A percentile compares a stretch with the other conserved stretches of the same genome.
phyloP scores from a whole-genome alignment of 2,888 invertebrate genomes.

The Reticulitermes lucifugus region DNA sequence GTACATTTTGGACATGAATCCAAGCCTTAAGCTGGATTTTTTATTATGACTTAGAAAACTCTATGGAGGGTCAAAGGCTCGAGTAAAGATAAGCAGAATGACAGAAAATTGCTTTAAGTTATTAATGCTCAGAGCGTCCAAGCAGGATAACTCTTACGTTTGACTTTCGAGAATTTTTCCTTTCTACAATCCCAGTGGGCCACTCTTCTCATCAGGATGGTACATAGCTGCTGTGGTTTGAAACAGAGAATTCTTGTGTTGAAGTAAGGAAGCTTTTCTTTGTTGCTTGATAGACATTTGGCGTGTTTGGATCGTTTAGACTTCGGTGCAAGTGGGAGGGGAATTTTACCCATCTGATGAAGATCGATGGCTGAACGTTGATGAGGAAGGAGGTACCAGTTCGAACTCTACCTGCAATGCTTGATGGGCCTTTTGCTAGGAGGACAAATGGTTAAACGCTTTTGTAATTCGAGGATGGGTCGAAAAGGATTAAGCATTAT shows the following conservation, averaged over 20 bases:
- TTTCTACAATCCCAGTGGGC: no score
- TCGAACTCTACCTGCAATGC: conserved; percentile 11
- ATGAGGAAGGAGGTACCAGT: conserved; percentile 33
- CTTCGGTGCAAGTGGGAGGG: conserved; percentile 11
- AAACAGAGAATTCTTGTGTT: background rate
- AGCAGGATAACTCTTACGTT: no score
- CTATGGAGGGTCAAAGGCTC: no score
- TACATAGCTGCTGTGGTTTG: no score
- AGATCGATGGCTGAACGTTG: conserved; percentile 30
- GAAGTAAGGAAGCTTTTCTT: background rate
- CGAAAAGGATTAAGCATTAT: background rate
- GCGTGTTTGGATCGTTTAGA: conserved; percentile 38
- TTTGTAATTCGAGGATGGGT: background rate
- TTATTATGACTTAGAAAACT: no score
- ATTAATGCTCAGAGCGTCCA: no score
- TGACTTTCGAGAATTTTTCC: no score
- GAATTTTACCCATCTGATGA: conserved; percentile 17
- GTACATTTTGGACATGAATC: no score
- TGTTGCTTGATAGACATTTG: conserved; percentile 31
- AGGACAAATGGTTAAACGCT: conserved; percentile 36
- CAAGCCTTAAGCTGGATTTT: no score
- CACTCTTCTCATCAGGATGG: no score
- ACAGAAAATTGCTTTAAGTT: no score
- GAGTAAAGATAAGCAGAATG: no score
- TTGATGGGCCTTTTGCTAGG: conserved; percentile 4